Evolutionary conservation across 1,140 invertebrate species (phyloP).

Genomic region (Drosophila sechellia): DNA sequence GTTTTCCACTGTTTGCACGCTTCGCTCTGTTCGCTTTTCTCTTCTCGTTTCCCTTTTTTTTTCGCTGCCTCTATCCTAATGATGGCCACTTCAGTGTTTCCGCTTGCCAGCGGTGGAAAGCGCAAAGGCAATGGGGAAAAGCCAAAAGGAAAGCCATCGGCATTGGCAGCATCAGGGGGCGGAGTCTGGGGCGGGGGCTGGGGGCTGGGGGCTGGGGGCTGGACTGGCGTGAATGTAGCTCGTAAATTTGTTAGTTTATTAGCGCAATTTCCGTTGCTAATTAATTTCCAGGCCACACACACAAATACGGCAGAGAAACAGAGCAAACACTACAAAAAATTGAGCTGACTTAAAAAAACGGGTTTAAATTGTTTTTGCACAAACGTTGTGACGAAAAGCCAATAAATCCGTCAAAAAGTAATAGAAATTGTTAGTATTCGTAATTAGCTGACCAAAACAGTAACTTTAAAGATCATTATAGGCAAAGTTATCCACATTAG

Average conservation of each 20-base stretch:
- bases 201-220: slow-evolving; percentile 24
- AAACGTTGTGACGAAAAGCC: too few species aligned
- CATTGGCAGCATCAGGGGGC: slow-evolving; percentile 32
- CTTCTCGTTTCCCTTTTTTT: slow-evolving; percentile 18
- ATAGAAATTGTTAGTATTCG: too few species aligned
- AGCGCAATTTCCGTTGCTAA: slow-evolving; percentile 83
- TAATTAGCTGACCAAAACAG: too few species aligned
- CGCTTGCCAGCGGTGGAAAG: slow-evolving; percentile 33
- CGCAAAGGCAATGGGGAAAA: slow-evolving; percentile 35
- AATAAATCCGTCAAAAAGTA: too few species aligned
- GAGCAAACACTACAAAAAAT: not conserved
- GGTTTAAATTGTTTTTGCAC: too few species aligned
- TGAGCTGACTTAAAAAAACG: too few species aligned
- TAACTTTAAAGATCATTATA: too few species aligned
- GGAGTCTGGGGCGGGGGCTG: slow-evolving; percentile 28
- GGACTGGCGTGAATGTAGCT: slow-evolving; percentile 74
- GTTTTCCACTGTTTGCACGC: slow-evolving; percentile 1
- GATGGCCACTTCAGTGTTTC: slow-evolving; percentile 76
- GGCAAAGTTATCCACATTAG: too few species aligned
- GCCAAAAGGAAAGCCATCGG: slow-evolving; percentile 27
- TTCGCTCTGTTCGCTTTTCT: slow-evolving; percentile 7
- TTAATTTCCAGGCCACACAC: slow-evolving; percentile 77
- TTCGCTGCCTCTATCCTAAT: slow-evolving; percentile 57
- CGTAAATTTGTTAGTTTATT: slow-evolving; percentile 84
- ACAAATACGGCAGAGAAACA: slow-evolving; percentile 28